These are phyloP conservation scores for Coracopsis vasa DNA, from an alignment of 2,113 vertebrate genomes.

Conservation along the genomic window DNA sequence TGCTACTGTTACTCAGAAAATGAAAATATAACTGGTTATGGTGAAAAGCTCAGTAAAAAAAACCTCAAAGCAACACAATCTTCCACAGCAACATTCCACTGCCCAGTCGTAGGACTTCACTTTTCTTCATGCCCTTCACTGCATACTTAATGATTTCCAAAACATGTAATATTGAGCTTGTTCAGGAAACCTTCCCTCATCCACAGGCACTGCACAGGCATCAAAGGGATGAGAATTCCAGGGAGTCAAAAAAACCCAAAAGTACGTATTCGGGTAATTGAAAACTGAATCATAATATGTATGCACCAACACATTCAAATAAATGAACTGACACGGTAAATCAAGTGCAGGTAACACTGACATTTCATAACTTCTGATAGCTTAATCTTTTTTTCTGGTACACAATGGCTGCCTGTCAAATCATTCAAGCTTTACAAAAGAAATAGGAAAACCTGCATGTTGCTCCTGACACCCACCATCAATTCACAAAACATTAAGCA, in stretches of 20 bases:
- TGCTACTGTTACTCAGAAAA: background rate
- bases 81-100: background rate
- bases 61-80: fast-evolving
- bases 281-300: background rate
- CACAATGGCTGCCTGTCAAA: conserved; percentile 15
- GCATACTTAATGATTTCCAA: background rate
- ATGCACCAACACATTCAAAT: background rate
- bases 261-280: background rate
- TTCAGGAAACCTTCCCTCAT: background rate
- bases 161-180: background rate
- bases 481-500: background rate
- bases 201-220: background rate
- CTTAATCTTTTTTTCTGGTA: conserved; percentile 16
- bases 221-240: background rate
- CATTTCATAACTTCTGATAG: conserved; percentile 14
- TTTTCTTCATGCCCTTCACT: background rate
- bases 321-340: background rate
- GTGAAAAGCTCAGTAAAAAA: background rate
- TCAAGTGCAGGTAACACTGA: background rate
- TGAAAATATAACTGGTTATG: background rate
- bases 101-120: background rate
- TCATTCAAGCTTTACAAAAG: conserved; percentile 17
- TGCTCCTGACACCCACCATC: conserved; percentile 4
- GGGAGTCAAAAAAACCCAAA: background rate
- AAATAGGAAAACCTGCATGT: background rate